phyloP scores from a whole-genome alignment of 2,888 invertebrate species.

The Gerris lacustris region DNA sequence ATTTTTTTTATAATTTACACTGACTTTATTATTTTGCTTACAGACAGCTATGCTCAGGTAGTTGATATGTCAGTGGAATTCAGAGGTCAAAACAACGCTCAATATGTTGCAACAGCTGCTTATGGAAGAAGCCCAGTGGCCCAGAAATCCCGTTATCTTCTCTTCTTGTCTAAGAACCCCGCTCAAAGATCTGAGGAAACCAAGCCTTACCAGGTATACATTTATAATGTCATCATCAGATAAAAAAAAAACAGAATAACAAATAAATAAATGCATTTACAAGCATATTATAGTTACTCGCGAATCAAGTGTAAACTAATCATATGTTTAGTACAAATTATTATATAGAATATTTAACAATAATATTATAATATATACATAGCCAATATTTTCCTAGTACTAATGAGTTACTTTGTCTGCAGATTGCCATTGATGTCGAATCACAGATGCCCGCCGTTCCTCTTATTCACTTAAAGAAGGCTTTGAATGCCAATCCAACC shows the following conservation, averaged over 20 bases:
- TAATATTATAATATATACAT: too few relatives aligned
- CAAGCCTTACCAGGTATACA: conserved; percentile 22
- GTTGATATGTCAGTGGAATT: conserved; percentile 46
- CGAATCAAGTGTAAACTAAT: too few relatives aligned
- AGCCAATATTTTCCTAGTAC: too few relatives aligned
- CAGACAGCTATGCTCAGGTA: conserved; percentile 40
- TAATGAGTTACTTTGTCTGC: too few relatives aligned
- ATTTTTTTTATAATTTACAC: not conserved
- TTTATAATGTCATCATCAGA: too few relatives aligned
- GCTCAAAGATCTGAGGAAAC: conserved; percentile 26
- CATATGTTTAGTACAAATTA: too few relatives aligned
- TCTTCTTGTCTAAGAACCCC: conserved; percentile 40
- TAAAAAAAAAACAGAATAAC: not conserved
- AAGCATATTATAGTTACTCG: too few relatives aligned
- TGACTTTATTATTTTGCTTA: not conserved
- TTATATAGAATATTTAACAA: too few relatives aligned
- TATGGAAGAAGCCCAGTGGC: conserved; percentile 46
- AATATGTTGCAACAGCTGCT: conserved; percentile 45
- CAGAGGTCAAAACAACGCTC: conserved; percentile 42
- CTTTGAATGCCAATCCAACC: conserved; percentile 43
- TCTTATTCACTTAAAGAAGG: conserved; percentile 43
- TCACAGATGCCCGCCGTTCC: conserved; percentile 40
- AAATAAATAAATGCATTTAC: not conserved
- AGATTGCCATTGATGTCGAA: conserved; percentile 16
- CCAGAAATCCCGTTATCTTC: conserved; percentile 42